Percentiles rank a stretch among this genome's conserved stretches.
phyloP scores from a whole-genome alignment of 2,797 vertebrate genomes.

The Fistularia commersonii region DNA sequence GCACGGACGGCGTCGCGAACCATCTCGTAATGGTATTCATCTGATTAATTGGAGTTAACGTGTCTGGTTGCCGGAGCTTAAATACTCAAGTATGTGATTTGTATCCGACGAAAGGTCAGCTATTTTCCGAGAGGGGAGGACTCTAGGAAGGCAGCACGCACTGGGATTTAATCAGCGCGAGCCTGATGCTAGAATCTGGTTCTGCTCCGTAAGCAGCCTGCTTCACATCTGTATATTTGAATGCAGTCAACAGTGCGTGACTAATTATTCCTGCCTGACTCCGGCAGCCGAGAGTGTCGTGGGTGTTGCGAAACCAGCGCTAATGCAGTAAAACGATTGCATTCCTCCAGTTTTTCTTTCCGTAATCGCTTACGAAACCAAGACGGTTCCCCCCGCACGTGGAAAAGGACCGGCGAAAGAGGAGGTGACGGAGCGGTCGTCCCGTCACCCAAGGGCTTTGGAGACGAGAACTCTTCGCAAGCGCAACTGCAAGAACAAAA shows the following conservation, averaged over 20 bases:
- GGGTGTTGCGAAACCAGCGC: no score
- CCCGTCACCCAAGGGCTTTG: no score
- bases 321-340: no score
- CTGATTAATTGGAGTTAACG: slow-evolving; percentile 61
- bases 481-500: no score
- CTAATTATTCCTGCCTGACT: slow-evolving; percentile 35
- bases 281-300: neutral
- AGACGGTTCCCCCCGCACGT: no score
- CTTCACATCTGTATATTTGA: slow-evolving; percentile 17
- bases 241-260: slow-evolving; percentile 14
- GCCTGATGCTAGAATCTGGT: slow-evolving; percentile 33
- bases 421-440: no score
- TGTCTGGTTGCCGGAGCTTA: slow-evolving; percentile 44
- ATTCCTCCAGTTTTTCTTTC: no score
- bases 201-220: slow-evolving; percentile 34
- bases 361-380: no score
- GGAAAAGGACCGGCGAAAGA: no score
- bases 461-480: no score
- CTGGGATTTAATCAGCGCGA: slow-evolving; percentile 43
- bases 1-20: slow-evolving; percentile 28
- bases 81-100: slow-evolving; percentile 39
- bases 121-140: slow-evolving; percentile 57
- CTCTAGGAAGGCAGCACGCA: slow-evolving; percentile 30
- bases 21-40: slow-evolving; percentile 37
- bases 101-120: slow-evolving; percentile 61